Percentiles rank a stretch among this genome's conserved stretches.
Conservation (phyloP, 1,140 invertebrate genomes). For the Solenopsis fugax region DNA sequence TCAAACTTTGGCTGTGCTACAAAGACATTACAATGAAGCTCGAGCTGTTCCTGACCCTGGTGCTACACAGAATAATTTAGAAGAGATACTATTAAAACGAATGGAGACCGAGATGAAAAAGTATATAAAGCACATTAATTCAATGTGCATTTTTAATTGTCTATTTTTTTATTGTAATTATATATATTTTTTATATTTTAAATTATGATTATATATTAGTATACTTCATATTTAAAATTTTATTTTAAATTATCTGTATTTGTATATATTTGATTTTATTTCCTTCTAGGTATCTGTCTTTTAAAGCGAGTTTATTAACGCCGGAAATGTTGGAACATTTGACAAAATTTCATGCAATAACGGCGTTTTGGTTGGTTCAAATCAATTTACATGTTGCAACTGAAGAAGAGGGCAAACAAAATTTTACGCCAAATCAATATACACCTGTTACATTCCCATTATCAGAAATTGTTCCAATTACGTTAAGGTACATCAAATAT, state of each 20-base stretch:
- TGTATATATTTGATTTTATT: slow-evolving; percentile 32
- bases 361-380: slow-evolving; percentile 95
- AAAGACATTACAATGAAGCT: slow-evolving; percentile 90
- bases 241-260: slow-evolving; percentile 23
- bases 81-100: slow-evolving; percentile 88
- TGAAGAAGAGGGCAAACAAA: slow-evolving; percentile 72
- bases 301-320: slow-evolving; percentile 91
- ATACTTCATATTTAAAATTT: not conserved
- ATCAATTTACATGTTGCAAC: slow-evolving; percentile 88
- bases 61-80: too few relatives aligned
- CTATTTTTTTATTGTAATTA: slow-evolving; percentile 72
- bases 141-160: not conserved
- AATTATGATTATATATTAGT: not conserved
- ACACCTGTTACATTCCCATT: slow-evolving; percentile 90
- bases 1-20: slow-evolving; percentile 92
- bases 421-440: slow-evolving; percentile 88
- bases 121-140: slow-evolving; percentile 78
- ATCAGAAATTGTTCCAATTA: slow-evolving; percentile 88
- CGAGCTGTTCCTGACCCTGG: slow-evolving; percentile 79
- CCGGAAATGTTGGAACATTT: slow-evolving; percentile 90
- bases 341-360: slow-evolving; percentile 92
- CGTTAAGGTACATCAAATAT: slow-evolving; percentile 87
- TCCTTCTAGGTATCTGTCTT: slow-evolving; percentile 88
- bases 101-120: slow-evolving; percentile 89
- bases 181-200: slow-evolving; percentile 27